Percentiles rank a stretch among this genome's conserved stretches.
Conservation (phyloP, 2,888 invertebrate genomes). For the Troides aeacus region DNA sequence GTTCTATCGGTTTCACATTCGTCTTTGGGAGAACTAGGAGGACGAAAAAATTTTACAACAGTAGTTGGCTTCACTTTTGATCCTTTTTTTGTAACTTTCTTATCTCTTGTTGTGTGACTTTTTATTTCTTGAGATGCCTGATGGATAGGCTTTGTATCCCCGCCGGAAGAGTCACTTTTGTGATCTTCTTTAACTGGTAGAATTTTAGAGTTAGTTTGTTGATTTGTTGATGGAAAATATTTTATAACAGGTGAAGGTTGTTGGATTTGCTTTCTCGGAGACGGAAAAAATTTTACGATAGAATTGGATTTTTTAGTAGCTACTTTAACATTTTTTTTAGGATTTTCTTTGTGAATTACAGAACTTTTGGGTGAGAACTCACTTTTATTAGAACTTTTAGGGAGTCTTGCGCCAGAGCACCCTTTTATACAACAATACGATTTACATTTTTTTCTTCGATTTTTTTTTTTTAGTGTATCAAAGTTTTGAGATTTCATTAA, state of each 20-base stretch:
- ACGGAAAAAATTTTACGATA: conserved; percentile 13
- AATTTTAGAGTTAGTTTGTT: not conserved
- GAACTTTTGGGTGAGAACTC: not conserved
- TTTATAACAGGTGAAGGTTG: conserved; percentile 21
- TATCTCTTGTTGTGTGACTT: not conserved
- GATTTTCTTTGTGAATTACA: not conserved
- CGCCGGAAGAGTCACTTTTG: not conserved
- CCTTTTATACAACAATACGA: not conserved
- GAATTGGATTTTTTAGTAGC: conserved; percentile 5
- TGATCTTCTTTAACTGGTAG: not conserved
- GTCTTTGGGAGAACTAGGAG: not conserved
- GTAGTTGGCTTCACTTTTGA: conserved; percentile 2
- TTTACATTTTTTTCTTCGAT: not conserved
- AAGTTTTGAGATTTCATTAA: not conserved
- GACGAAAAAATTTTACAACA: conserved; percentile 11
- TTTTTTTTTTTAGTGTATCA: not conserved
- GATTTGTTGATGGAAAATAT: conserved; percentile 19
- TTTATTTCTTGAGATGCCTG: not conserved
- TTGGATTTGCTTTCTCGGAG: not conserved
- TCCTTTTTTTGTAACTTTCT: conserved; percentile 4
- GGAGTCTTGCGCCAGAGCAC: not conserved
- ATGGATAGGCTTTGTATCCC: not conserved
- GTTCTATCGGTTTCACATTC: not conserved
- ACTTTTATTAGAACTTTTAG: not conserved
- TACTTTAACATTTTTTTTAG: conserved; percentile 12